A percentile compares a stretch with the other conserved stretches of the same genome.
Evolutionary conservation across 2,888 invertebrate genomes (phyloP).

Genomic region (Caenorhabditis afra): DNA sequence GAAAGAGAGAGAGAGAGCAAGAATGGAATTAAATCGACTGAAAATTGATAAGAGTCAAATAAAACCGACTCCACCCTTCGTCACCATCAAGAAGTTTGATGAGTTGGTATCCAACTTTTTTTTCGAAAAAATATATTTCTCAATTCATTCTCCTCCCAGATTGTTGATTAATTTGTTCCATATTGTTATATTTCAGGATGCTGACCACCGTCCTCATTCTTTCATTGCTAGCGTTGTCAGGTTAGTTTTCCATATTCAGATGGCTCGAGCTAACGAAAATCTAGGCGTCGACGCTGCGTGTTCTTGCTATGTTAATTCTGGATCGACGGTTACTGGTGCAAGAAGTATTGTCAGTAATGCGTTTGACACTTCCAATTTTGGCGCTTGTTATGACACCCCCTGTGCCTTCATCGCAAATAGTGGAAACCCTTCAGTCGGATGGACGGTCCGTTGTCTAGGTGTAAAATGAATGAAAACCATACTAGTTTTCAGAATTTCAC

Average conservation of each 20-base stretch:
- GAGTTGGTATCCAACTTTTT: slow-evolving; percentile 16
- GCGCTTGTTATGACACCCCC: slow-evolving; percentile 5
- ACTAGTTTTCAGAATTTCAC: slow-evolving; percentile 20
- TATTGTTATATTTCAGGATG: slow-evolving; percentile 38
- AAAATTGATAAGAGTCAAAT: slow-evolving; percentile 33
- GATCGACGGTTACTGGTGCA: not conserved
- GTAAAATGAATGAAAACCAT: not conserved
- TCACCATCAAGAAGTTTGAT: not conserved
- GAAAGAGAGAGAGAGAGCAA: slow-evolving; percentile 43
- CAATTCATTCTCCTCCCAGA: not conserved
- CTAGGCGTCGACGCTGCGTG: slow-evolving; percentile 26
- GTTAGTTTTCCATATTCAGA: not conserved
- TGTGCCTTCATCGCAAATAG: slow-evolving; percentile 50
- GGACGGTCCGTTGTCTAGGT: slow-evolving; percentile 46
- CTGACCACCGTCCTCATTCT: slow-evolving; percentile 21
- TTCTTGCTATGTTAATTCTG: slow-evolving; percentile 10
- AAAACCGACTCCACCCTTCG: slow-evolving; percentile 44
- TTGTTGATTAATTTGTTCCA: not conserved
- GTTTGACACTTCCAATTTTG: slow-evolving; percentile 10
- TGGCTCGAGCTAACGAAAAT: not conserved
- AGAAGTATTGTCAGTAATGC: slow-evolving; percentile 24
- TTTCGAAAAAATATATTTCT: no score
- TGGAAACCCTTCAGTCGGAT: slow-evolving; percentile 22
- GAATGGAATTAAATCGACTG: slow-evolving; percentile 18
- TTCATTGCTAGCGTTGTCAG: slow-evolving; percentile 27